Evolutionary conservation across 1,140 invertebrate genomes (phyloP).

Genomic region (Radopholus similis): DNA sequence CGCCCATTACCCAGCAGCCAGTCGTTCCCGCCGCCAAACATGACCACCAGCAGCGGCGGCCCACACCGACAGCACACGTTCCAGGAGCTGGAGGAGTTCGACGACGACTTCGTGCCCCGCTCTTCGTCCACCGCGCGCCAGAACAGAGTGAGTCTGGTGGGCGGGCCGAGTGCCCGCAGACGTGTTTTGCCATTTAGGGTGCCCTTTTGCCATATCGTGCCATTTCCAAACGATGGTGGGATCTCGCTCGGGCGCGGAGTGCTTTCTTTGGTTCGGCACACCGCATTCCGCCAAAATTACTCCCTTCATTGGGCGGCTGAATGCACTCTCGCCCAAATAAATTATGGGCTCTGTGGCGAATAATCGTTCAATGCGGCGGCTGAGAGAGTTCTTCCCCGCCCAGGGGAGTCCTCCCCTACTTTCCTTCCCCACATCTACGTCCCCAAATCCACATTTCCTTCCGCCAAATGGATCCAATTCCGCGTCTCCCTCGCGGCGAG

Average conservation of each 20-base stretch:
- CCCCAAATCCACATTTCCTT: background rate
- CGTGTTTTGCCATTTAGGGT: background rate
- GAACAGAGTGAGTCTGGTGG: background rate
- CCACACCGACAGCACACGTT: conserved; percentile 13
- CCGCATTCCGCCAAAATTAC: too few relatives aligned
- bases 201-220: background rate
- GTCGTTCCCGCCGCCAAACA: conserved; percentile 18
- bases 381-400: background rate
- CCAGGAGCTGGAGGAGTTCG: conserved; percentile 24
- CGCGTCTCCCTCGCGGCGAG: background rate
- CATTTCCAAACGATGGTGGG: too few relatives aligned
- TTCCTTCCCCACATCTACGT: background rate
- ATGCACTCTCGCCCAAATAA: too few relatives aligned
- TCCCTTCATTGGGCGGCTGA: too few relatives aligned
- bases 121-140: conserved; percentile 1
- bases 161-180: too few relatives aligned
- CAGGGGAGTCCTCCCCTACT: background rate
- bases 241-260: too few relatives aligned
- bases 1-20: conserved; percentile 10
- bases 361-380: background rate
- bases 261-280: too few relatives aligned
- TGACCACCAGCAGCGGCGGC: conserved; percentile 3
- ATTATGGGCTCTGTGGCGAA: too few relatives aligned
- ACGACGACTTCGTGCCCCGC: conserved; percentile 30
- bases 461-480: conserved; percentile 2